Conservation (phyloP, 30 jellyfish, hydroid and myxozoan genomes). For the Aurelia aurita complex sp. Pacific region DNA sequence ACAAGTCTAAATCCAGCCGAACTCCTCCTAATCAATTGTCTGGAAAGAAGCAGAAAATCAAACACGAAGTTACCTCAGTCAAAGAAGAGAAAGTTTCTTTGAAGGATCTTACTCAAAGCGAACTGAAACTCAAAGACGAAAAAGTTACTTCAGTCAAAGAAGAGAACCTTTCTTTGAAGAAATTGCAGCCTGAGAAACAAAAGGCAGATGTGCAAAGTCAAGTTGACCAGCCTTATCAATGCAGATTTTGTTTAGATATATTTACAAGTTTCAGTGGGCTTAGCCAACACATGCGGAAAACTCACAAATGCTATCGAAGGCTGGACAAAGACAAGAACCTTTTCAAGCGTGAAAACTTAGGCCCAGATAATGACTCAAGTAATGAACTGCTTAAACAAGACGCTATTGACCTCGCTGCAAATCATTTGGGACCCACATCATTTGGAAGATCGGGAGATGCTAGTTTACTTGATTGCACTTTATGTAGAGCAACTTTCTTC, state of each 20-base stretch:
- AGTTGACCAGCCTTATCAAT: background rate
- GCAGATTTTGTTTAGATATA: slow-evolving; percentile 9
- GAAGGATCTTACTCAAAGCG: no score
- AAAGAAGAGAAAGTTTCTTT: no score
- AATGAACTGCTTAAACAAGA: background rate
- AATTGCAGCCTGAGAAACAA: no score
- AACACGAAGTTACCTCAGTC: no score
- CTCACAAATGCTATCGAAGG: slow-evolving; percentile 4
- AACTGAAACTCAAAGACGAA: no score
- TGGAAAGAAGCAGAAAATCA: no score
- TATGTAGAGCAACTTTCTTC: slow-evolving; percentile 19
- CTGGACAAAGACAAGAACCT: background rate
- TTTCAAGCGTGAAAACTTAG: background rate
- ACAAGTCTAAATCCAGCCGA: background rate
- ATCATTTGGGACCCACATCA: background rate
- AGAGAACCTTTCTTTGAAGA: no score
- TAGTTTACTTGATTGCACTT: slow-evolving; percentile 24
- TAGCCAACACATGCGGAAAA: slow-evolving; percentile 23
- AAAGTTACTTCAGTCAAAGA: no score
- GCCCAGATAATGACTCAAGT: background rate
- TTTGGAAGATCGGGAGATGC: background rate
- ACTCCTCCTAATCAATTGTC: no score
- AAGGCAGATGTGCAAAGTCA: no score
- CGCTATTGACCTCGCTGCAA: slow-evolving; percentile 21
- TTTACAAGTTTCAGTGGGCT: background rate